A percentile compares a stretch with the other conserved stretches of the same genome.
These are phyloP conservation scores for Phenacoccus solenopsis DNA, from an alignment of 1,140 invertebrate species.

Conservation along the genomic window DNA sequence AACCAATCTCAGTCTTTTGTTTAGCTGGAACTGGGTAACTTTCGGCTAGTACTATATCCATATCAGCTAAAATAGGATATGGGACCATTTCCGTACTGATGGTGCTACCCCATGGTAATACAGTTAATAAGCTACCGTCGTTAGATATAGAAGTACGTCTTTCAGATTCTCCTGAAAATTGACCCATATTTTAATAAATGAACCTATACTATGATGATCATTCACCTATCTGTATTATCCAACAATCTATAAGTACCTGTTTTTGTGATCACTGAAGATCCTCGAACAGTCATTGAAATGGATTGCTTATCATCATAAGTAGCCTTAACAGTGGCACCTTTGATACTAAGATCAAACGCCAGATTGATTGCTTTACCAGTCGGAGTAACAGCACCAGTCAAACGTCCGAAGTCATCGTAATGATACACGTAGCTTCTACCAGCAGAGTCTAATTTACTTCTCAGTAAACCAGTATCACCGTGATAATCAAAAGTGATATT, in stretches of 20 bases:
- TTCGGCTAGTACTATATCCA: constrained; percentile 68
- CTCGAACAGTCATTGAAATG: constrained; percentile 73
- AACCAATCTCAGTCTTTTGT: constrained; percentile 74
- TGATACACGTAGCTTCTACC: constrained; percentile 87
- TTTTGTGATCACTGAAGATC: constrained; percentile 65
- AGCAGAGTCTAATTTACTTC: constrained; percentile 75
- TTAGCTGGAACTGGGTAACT: constrained; percentile 82
- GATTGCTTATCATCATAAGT: constrained; percentile 69
- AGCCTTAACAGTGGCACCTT: constrained; percentile 75
- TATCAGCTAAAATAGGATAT: constrained; percentile 67
- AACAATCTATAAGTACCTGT: no score
- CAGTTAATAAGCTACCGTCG: constrained; percentile 63
- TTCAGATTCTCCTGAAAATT: constrained; percentile 50
- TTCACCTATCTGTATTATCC: no score
- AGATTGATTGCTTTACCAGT: constrained; percentile 78
- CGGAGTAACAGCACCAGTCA: constrained; percentile 79
- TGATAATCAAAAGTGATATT: constrained; percentile 89
- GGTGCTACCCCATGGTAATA: constrained; percentile 68
- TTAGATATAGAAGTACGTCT: constrained; percentile 63
- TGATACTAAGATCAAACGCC: constrained; percentile 72
- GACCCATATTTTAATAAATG: background rate
- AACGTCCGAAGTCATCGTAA: constrained; percentile 86
- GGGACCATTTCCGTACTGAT: constrained; percentile 76
- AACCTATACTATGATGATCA: no score
- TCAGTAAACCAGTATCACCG: constrained; percentile 71